These are phyloP conservation scores for Phyllostomus hastatus DNA, from an alignment of 2,113 vertebrate species.

Conservation along the genomic window DNA sequence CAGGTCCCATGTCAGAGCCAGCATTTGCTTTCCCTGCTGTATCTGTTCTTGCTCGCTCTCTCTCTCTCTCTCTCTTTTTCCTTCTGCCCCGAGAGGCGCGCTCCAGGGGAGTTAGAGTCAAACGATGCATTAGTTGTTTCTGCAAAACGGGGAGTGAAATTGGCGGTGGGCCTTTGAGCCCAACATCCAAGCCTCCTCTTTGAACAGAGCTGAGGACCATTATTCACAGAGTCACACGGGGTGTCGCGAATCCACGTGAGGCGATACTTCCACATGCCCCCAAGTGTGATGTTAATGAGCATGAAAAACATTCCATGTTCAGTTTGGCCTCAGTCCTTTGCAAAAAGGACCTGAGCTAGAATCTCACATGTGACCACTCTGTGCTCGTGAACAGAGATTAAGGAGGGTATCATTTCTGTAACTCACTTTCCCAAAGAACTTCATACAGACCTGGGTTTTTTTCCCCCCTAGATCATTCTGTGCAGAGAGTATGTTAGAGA, in stretches of 20 bases:
- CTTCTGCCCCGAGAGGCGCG: neutral
- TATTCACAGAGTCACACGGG: neutral
- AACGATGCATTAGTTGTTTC: constrained; percentile 34
- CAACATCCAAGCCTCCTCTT: neutral
- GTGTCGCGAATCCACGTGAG: neutral
- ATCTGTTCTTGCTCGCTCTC: neutral
- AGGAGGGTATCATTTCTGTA: neutral
- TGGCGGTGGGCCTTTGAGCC: neutral
- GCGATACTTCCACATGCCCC: neutral
- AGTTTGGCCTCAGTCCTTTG: neutral
- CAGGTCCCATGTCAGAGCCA: neutral
- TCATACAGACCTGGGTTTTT: neutral
- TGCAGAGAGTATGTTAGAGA: neutral
- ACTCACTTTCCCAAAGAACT: neutral
- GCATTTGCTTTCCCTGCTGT: neutral
- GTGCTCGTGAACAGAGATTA: neutral
- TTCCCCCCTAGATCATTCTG: neutral
- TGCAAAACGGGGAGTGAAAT: constrained; percentile 5
- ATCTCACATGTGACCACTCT: neutral
- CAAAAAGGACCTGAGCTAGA: neutral
- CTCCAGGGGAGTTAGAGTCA: constrained; percentile 7
- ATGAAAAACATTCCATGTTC: neutral
- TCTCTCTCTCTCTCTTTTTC: neutral
- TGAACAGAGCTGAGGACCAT: neutral
- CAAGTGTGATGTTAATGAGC: neutral